Base-by-base conservation (phyloP, 2,888 invertebrate genomes). In the Syrista parreyssii region DNA sequence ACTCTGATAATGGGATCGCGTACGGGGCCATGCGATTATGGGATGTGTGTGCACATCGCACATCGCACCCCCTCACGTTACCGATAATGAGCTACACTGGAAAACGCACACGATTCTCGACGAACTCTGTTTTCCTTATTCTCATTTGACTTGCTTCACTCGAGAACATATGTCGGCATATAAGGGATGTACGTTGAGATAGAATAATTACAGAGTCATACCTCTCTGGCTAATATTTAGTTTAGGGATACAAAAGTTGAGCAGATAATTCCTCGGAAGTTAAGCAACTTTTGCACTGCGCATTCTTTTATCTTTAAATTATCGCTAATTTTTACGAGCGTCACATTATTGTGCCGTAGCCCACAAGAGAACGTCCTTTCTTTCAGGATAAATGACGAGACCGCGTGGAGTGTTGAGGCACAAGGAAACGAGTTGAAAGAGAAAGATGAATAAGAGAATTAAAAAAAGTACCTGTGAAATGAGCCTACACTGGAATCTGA, bases 1-100 rank as follows among this genome's bases (percentile, higher is more conserved):
- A 82, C 82, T 83, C 85, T 83, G 88, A 88, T 88, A 88, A 88
- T 86, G 79, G 84, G 83, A 84, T 86, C 84, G 85, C 80, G 80
- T 34, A 31, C 36, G 36, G 75, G 32, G 12, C 32, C 12, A 55
- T 36, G 75, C 33, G 75, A 74, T 34, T 74, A 30, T 15, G 74
- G 34, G 74, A 32, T 9, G 74, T 74, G 32, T 55, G 55, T 30
- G 33, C 32, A 73, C 68, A 68, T 32, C 76, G 76, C 73, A 31
- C 71, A 36, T 69, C 36, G 36, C 69, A 40, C 71, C 69, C 77
- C 36, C 69, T 77, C 77, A 75, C 77, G 75, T 68, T 77, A 77
- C 74, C 55, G 74, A 77, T 31, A 75, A 77, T 6, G 74, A 69
- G 74, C 68, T 36, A 32, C 23, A 15, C 34, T 23, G 31, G 35